Conservation (phyloP, 2,888 invertebrate species). For the Tetramorium bicarinatum region DNA sequence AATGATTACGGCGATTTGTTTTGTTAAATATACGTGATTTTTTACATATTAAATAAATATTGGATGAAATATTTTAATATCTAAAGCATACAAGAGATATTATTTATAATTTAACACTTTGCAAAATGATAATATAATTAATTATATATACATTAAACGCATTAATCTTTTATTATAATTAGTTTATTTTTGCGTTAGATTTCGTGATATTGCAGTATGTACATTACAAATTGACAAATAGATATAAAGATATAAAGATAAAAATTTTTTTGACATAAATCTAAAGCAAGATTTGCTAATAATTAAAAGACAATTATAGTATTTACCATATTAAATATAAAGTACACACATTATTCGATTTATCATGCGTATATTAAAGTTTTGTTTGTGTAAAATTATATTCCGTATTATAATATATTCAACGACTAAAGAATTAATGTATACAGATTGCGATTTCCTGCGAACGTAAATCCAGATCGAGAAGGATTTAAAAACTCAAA, state of each 20-base stretch:
- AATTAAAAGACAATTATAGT: not conserved
- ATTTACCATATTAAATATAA: not conserved
- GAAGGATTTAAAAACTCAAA: constrained; percentile 30
- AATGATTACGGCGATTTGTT: not conserved
- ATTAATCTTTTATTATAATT: not conserved
- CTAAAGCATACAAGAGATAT: not conserved
- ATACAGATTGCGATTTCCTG: constrained; percentile 14
- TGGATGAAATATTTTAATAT: not conserved
- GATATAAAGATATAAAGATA: too few relatives aligned
- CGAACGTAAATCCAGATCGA: constrained; percentile 5
- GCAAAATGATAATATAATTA: not conserved
- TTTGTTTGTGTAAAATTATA: constrained; percentile 4
- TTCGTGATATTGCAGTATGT: not conserved
- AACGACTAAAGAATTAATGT: not conserved
- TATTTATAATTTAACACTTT: not conserved
- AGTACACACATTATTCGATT: not conserved
- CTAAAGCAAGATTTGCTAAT: not conserved
- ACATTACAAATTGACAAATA: not conserved
- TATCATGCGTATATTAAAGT: not conserved
- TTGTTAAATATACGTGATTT: not conserved
- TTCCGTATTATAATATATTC: not conserved
- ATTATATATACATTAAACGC: constrained; percentile 18
- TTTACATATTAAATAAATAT: constrained; percentile 1
- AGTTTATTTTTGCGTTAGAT: not conserved
- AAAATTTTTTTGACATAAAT: constrained; percentile 7